These are phyloP conservation scores for Syrphus vitripennis DNA, from an alignment of 2,888 invertebrate genomes.

Conservation along the genomic window DNA sequence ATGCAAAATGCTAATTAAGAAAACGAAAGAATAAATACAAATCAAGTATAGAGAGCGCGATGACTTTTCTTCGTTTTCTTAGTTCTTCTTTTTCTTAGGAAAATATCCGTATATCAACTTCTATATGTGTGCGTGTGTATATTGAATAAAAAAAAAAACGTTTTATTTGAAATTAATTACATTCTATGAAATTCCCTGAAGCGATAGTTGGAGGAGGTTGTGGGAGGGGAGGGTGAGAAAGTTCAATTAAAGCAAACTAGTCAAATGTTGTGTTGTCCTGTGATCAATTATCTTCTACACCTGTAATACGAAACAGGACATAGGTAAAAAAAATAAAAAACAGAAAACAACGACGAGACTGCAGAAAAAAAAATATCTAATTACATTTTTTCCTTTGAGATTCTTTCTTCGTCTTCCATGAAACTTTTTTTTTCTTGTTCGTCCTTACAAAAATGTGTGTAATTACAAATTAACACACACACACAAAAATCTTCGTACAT, in stretches of 20 bases:
- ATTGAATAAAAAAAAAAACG: neutral
- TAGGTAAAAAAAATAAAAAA: neutral
- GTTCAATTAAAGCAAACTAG: constrained; percentile 31
- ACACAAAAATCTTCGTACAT: neutral
- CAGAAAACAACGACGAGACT: neutral
- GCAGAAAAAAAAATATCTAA: constrained; percentile 21
- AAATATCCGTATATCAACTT: neutral
- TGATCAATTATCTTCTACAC: constrained; percentile 36
- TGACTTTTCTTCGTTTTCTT: constrained; percentile 36
- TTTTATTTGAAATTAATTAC: constrained; percentile 53
- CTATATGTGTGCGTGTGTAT: neutral
- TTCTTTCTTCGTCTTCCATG: neutral
- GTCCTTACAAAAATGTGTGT: constrained; percentile 31
- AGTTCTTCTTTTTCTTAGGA: constrained; percentile 12
- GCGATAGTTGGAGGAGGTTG: neutral
- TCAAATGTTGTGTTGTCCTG: constrained; percentile 31
- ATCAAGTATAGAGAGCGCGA: constrained; percentile 44
- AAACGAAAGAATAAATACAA: constrained; percentile 58
- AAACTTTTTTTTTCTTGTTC: neutral
- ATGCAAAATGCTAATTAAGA: constrained; percentile 69
- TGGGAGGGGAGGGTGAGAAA: neutral
- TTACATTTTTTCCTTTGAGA: constrained; percentile 23
- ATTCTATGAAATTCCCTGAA: constrained; percentile 30
- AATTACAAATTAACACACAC: constrained; percentile 65
- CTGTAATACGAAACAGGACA: constrained; percentile 8